phyloP scores from a whole-genome alignment of 2,797 vertebrate species.

The Lophius americanus region DNA sequence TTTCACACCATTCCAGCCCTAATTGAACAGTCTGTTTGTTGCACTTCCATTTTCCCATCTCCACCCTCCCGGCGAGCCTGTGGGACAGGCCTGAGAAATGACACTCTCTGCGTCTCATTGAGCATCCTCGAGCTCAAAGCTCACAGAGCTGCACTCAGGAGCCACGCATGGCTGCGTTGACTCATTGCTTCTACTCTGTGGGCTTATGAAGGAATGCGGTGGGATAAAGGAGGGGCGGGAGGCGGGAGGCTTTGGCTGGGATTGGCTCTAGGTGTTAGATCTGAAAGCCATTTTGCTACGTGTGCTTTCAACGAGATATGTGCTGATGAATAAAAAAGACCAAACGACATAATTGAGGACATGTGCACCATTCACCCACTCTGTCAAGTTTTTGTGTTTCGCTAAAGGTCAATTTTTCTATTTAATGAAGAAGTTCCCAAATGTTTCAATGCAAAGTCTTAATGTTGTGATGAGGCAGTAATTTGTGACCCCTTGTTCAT shows the following conservation, averaged over 20 bases:
- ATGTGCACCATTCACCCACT: conserved; percentile 9
- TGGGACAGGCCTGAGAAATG: conserved; percentile 84
- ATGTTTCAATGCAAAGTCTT: conserved; percentile 16
- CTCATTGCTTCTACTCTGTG: conserved; percentile 69
- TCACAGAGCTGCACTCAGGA: conserved; percentile 63
- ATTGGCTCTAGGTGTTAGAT: conserved; percentile 16
- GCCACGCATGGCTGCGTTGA: conserved; percentile 63
- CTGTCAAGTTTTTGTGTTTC: conserved; percentile 10
- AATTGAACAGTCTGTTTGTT: conserved; percentile 89
- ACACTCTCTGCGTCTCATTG: conserved; percentile 85
- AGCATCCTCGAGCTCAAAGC: conserved; percentile 81
- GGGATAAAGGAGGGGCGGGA: conserved; percentile 37
- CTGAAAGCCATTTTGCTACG: conserved; percentile 35
- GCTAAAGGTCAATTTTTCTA: conserved; percentile 17
- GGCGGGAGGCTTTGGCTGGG: conserved; percentile 17
- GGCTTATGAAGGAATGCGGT: conserved; percentile 53
- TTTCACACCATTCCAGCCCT: conserved; percentile 86
- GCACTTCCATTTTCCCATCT: conserved; percentile 80
- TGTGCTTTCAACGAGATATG: conserved; percentile 18
- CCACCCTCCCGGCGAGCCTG: conserved; percentile 69
- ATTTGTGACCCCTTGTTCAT: conserved; percentile 58
- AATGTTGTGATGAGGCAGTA: conserved; percentile 26
- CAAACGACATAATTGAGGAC: conserved; percentile 16
- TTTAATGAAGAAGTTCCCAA: conserved; percentile 13
- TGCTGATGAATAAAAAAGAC: conserved; percentile 6